These are phyloP conservation scores for Sarotherodon lohbergeri DNA, from an alignment of 2,113 vertebrate genomes.

Conservation along the genomic window DNA sequence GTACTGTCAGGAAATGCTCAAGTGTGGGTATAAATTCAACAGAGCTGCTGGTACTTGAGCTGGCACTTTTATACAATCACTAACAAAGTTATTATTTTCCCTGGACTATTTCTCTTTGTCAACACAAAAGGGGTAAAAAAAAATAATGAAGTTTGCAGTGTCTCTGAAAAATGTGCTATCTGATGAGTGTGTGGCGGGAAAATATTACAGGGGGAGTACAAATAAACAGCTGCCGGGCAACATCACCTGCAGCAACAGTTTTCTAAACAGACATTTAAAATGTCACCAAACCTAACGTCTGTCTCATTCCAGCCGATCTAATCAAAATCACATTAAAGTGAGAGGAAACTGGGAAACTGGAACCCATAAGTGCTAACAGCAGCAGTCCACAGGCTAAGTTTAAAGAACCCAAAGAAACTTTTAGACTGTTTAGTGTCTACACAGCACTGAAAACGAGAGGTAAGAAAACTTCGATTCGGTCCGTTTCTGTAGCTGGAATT, in stretches of 20 bases:
- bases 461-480: background rate
- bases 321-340: constrained; percentile 52
- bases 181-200: constrained; percentile 1
- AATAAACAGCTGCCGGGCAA: constrained; percentile 33
- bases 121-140: background rate
- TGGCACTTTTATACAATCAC: background rate
- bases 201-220: constrained; percentile 22
- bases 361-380: constrained; percentile 14
- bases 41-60: background rate
- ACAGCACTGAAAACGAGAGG: background rate
- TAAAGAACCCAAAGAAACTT: constrained; percentile 14
- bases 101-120: background rate
- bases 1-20: background rate
- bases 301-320: constrained; percentile 29
- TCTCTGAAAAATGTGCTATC: constrained; percentile 19
- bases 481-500: background rate
- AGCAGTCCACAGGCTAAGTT: constrained; percentile 23
- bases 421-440: background rate
- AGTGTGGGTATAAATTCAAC: background rate
- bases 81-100: constrained; percentile 15
- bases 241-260: constrained; percentile 34
- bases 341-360: constrained; percentile 38
- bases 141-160: constrained; percentile 9
- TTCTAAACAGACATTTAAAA: constrained; percentile 48
- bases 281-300: constrained; percentile 27